Percentiles rank a stretch among this genome's conserved stretches.
These are phyloP conservation scores for Nettapus auritus DNA, from an alignment of 2,113 vertebrate species.

Conservation along the genomic window DNA sequence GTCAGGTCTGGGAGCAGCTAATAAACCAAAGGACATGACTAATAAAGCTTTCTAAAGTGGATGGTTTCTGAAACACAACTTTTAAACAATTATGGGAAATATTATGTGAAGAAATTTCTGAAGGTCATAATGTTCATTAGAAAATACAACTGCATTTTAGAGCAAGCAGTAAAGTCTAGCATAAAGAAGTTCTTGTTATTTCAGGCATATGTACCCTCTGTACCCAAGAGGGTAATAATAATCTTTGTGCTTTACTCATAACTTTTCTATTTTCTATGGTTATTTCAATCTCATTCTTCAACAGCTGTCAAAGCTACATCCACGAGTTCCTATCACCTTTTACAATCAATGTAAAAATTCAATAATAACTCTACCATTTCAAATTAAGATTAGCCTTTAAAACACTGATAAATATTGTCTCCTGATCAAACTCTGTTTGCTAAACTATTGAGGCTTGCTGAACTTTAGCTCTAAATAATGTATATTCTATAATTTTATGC, in stretches of 20 bases:
- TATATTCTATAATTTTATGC: background rate
- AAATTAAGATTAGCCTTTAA: constrained; percentile 12
- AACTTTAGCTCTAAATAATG: background rate
- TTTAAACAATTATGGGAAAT: background rate
- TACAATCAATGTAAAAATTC: background rate
- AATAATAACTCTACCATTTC: background rate
- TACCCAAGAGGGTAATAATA: background rate
- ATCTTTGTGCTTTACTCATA: background rate
- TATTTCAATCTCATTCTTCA: background rate
- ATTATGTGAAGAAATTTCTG: background rate
- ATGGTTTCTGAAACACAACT: background rate
- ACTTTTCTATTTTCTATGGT: background rate
- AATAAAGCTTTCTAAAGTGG: background rate
- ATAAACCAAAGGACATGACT: background rate
- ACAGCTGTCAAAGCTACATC: constrained; percentile 19
- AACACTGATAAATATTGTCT: background rate
- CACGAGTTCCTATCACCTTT: background rate
- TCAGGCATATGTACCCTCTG: background rate
- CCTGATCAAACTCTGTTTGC: background rate
- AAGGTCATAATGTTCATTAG: background rate
- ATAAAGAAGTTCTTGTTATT: background rate
- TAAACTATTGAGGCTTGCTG: background rate
- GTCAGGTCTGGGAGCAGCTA: background rate
- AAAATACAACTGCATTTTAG: background rate
- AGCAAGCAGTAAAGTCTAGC: background rate